Base-by-base conservation (phyloP, 2,113 vertebrate species). In the Sterrhoptilus dennistouni region DNA sequence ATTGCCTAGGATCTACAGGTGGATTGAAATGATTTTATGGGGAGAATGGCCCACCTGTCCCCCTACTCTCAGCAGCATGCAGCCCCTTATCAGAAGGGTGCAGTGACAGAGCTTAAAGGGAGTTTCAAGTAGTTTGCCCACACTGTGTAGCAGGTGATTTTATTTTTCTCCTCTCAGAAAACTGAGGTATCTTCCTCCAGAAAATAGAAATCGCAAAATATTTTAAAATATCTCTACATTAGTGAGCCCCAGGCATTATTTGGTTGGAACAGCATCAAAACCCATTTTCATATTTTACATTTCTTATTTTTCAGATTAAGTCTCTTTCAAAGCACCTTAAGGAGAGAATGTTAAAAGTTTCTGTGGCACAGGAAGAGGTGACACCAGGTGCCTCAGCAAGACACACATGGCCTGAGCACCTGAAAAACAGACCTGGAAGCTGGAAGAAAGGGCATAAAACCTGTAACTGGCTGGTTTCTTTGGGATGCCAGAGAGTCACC, bases 41-140 rank as follows among this genome's bases (percentile, higher is more conserved):
- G 52, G 21, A 82, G 12, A 50, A 71, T 18, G 19, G 11, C 25
- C 17, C 36, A 60, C 27, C 14, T 0, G 0, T 18, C 5, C 27
- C 8, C 33, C 40, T 0, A 3, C 5, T 50, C 25, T 42, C n/a
- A 19, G 14, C 0, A 0, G 0, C 1, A 1, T 0, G 0, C n/a
- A 65, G 38, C 2, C 18, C 29, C 25, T 23, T 0, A 0, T n/a
- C 81, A 59, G 60, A 70, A 81, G 22, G 27, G 14, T 20, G 14
- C 14, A 14, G 12, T n/a, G 29, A 22, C 66, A 85, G 72, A 63
- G 4, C n/a, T 63, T 5, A 1, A 44, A 78, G 13, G 14, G n/a
- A 75, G 11, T 27, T 75, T 92, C 31, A 63, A 36, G 33, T 8
- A 14, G n/a, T 40, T 57, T 91, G 5, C 4, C 36, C 18, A 36